Base-by-base conservation (phyloP, 2,113 vertebrate species). In the Actinemys pallida region DNA sequence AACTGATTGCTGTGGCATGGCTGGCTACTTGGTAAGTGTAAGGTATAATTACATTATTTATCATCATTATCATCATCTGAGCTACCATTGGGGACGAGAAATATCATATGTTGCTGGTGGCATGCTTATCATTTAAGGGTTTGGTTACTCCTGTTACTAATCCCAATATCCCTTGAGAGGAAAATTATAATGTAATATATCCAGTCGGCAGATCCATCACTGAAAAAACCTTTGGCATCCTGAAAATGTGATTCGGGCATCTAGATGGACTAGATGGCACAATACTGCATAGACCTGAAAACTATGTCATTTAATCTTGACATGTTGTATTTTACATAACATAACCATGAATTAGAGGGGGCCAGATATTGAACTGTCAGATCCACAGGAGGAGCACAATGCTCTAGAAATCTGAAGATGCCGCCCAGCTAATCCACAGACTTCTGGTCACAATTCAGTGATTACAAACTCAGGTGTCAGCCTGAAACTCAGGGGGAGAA, bases 21-120 rank as follows among this genome's bases (percentile, higher is more conserved):
- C 8, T 92, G 24, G 81, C 27, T 25, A 52, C 20, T 2, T 50
- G 10, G 5, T 75, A 87, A 85, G 16, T 91, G 90, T 92, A 83
- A 94, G 31, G 65, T 35, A 54, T 7, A 91, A 95, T 75, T 59
- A 79, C 5, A 11, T 76, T 90, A 89, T 94, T 92, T 90, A 76
- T 90, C 90, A 79, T 72, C 12, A 79, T 81, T 24, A 31, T 65
- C 91, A n/a, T 85, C 80, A 8, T 84, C 22, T 90, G 4, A 3
- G 13, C 45, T 93, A 94, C 6, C 24, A 91, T 22, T 27, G 84
- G 65, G 94, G 29, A 76, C 10, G 10, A 35, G 92, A 94, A 92
- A 93, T 27, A n/a, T 56, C 86, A 59, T 49, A 91, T 6, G 19
- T 69, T 90, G 6, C 27, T 93, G 72, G 2, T 10, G 85, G 45